Percentiles rank a stretch among this genome's conserved stretches.
Evolutionary conservation across 2,113 vertebrate genomes (phyloP).

Genomic region (Cheilinus undulatus): DNA sequence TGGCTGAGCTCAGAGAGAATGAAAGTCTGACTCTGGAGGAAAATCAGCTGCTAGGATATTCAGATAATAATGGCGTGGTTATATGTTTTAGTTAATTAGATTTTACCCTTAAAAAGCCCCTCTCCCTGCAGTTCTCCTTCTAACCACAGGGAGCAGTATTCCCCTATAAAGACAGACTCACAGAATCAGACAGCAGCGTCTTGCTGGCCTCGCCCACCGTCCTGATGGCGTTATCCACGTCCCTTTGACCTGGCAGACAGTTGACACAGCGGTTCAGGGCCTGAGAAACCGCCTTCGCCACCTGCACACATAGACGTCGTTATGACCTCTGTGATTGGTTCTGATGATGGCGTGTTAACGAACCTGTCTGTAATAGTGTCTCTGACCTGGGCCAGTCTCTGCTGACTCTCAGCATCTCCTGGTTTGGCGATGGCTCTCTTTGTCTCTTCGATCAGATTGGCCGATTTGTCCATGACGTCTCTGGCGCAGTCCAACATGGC

Average conservation of each 20-base stretch:
- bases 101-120: neutral
- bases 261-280: constrained; percentile 94
- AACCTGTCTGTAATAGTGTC: neutral
- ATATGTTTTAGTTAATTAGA: too few relatives aligned
- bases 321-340: too few relatives aligned
- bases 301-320: constrained; percentile 82
- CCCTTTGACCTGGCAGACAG: constrained; percentile 95
- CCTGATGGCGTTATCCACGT: constrained; percentile 95
- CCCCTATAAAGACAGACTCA: constrained; percentile 66
- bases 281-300: constrained; percentile 96
- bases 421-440: constrained; percentile 92
- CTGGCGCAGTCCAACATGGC: constrained; percentile 92
- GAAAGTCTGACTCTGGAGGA: too few relatives aligned
- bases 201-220: constrained; percentile 96
- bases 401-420: constrained; percentile 93
- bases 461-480: constrained; percentile 95
- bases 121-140: neutral
- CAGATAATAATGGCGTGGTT: too few relatives aligned
- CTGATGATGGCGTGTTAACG: too few relatives aligned
- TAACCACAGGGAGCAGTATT: neutral
- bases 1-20: too few relatives aligned
- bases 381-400: constrained; percentile 93
- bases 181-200: constrained; percentile 89
- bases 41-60: too few relatives aligned
- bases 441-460: constrained; percentile 94